Conservation (phyloP, 2,797 vertebrate species). For the Remorina albescens region DNA sequence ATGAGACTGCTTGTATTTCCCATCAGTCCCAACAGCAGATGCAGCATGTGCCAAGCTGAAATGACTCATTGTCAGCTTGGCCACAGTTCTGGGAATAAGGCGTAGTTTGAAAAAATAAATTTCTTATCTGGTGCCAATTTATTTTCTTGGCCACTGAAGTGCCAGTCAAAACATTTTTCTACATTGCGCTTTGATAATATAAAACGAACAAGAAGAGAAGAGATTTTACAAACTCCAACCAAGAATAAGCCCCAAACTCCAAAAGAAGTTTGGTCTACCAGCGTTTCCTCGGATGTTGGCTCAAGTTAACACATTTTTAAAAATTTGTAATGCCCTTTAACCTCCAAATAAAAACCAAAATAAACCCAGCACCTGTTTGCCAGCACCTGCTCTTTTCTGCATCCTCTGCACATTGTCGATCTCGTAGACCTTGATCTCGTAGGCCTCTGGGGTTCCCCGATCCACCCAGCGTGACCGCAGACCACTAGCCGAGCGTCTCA, state of each 20-base stretch:
- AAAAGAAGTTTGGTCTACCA: background rate
- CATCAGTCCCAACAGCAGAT: background rate
- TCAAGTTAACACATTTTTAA: constrained; percentile 56
- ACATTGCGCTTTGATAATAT: background rate
- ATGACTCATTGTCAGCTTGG: background rate
- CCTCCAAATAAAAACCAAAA: constrained; percentile 48
- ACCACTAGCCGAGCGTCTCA: constrained; percentile 85
- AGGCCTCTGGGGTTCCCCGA: constrained; percentile 90
- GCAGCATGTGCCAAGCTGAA: background rate
- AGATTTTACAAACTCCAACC: background rate
- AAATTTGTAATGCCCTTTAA: constrained; percentile 40
- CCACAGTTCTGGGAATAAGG: background rate
- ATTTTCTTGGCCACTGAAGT: background rate
- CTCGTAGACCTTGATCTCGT: constrained; percentile 96
- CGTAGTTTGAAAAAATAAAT: background rate
- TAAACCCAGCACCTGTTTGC: constrained; percentile 87
- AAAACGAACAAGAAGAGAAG: background rate
- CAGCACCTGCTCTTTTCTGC: constrained; percentile 89
- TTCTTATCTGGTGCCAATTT: background rate
- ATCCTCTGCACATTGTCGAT: constrained; percentile 93
- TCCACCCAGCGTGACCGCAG: constrained; percentile 90
- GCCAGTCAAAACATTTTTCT: background rate
- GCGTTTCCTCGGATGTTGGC: background rate
- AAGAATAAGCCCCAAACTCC: background rate
- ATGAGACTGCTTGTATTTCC: background rate